Evolutionary conservation across 2,888 invertebrate species (phyloP), one percentile per base, ranked within the genome.

Genomic region (Parochlus steinenii): DNA sequence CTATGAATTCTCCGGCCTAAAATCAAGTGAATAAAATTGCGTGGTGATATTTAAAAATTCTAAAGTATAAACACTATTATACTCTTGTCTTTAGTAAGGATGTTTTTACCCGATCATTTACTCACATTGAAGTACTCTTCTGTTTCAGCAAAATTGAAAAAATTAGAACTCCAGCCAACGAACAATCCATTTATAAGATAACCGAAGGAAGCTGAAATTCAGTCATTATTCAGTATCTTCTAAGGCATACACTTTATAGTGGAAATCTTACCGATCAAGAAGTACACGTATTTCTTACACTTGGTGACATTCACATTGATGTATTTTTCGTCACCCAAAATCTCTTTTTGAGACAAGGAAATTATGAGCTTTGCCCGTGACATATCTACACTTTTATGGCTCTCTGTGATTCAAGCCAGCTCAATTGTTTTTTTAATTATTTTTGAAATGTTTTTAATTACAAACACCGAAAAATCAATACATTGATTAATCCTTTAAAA

Each of bases 131-230:
- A 20, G 10, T 17, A 20, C 14, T 34, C 27, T 7, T 6, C 14
- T 26, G 18, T 27, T 14, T 34, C 34, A n/a, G 26, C 14, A 8
- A 34, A 27, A 20, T 14, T 8, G 8, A 34, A 27, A 8, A 34
- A 27, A n/a, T 34, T 34, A 15, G 34, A 34, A 15, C 34, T 34
- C 34, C 34, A 34, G n/a, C 34, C 34, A 4, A 34, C 34, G 15
- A 27, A 34, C 11, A 34, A 34, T 10, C 34, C 34, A 27, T 20
- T 22, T 6, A 34, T 10, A 3, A 34, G 26, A 20, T 34, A 34
- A n/a, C 34, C 34, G 18, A 34, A 15, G 2, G 34, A 34, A 10
- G 17, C 34, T 34, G 16, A 8, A 33, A 27, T n/a, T n/a, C n/a
- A n/a, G n/a, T n/a, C n/a, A n/a, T n/a, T n/a, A n/a, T n/a, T n/a